Evolutionary conservation across 2,113 vertebrate genomes (phyloP), one percentile per base, ranked within the genome.

Genomic region (Gavialis gangeticus): DNA sequence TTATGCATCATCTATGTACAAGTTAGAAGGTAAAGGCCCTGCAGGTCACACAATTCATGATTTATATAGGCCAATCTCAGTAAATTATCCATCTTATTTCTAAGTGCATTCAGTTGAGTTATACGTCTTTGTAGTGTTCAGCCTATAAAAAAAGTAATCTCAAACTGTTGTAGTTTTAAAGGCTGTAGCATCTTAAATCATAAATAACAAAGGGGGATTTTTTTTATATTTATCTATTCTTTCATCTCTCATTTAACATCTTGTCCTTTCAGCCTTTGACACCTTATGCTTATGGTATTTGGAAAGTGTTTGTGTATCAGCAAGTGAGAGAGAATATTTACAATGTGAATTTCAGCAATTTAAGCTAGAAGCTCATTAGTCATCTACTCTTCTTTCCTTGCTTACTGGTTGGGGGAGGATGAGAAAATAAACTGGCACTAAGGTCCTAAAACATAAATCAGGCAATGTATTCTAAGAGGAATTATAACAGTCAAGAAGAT

Each of bases 401-500:
- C 27, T 2, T 69, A 34, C 89, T 93, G 85, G 56, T 75, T 89
- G 66, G 75, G 80, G 75, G 94, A 89, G 58, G 56, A 77, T 85
- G 82, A 91, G 90, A 94, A 96, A 92, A 92, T 30, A 92, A 95
- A 64, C 64, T 94, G 80, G 69, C 88, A 88, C 69, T 91, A 64
- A 63, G 81, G 87, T 94, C 67, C 59, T 75, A 64, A 75, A 22
- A 76, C 82, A 64, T 88, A 27, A 92, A 63, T 93, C 67, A 59
- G 56, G 59, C 66, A 91, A 91, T 63, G 24, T 95, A 76, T 57
- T 88, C 73, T 85, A 88, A 91, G 78, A 79, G 78, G 86, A 78
- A 79, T 81, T 59, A 79, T 95, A 24, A 88, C 84, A 58, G 92
- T 85, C 46, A 87, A 96, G 24, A 84, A 57, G 55, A 30, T 79